Evolutionary conservation across 2,113 vertebrate species (phyloP).

Genomic region (Gasterosteus aculeatus): DNA sequence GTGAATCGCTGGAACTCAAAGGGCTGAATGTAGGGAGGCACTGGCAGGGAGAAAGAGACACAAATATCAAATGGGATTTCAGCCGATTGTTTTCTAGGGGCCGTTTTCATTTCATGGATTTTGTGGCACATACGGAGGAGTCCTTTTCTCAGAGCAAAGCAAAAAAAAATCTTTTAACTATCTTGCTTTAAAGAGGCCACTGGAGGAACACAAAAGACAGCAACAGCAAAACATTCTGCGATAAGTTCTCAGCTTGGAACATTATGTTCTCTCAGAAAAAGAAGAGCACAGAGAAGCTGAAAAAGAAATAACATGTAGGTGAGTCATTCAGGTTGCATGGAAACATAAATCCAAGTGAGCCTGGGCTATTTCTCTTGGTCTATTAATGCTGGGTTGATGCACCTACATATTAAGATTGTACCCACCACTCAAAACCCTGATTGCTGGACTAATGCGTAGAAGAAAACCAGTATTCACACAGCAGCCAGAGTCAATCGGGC

Average conservation of each 20-base stretch:
- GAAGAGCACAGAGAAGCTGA: slow-evolving; percentile 11
- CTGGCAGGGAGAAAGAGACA: slow-evolving; percentile 71
- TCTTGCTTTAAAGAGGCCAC: slow-evolving; percentile 38
- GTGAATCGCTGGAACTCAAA: slow-evolving; percentile 98
- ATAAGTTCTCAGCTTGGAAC: slow-evolving; percentile 47
- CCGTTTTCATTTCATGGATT: slow-evolving; percentile 26
- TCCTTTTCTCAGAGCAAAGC: slow-evolving; percentile 27
- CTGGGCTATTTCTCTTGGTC: neutral
- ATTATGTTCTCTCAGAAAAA: slow-evolving; percentile 44
- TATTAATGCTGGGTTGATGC: slow-evolving; percentile 2
- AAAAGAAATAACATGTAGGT: slow-evolving; percentile 1
- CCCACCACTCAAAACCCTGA: neutral
- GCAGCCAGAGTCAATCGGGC: slow-evolving; percentile 20
- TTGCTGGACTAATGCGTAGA: slow-evolving; percentile 5
- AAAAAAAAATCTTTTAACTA: slow-evolving; percentile 21
- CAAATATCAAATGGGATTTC: slow-evolving; percentile 38
- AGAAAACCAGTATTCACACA: slow-evolving; percentile 1
- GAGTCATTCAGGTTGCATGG: slow-evolving; percentile 24
- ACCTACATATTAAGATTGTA: slow-evolving; percentile 1
- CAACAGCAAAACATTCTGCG: slow-evolving; percentile 38
- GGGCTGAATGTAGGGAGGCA: slow-evolving; percentile 96
- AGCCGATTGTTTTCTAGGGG: slow-evolving; percentile 26
- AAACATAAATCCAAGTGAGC: neutral
- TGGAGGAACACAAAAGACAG: slow-evolving; percentile 46
- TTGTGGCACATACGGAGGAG: slow-evolving; percentile 3